Evolutionary conservation across 2,797 vertebrate genomes (phyloP).

Genomic region (Rhabdomys pumilio): DNA sequence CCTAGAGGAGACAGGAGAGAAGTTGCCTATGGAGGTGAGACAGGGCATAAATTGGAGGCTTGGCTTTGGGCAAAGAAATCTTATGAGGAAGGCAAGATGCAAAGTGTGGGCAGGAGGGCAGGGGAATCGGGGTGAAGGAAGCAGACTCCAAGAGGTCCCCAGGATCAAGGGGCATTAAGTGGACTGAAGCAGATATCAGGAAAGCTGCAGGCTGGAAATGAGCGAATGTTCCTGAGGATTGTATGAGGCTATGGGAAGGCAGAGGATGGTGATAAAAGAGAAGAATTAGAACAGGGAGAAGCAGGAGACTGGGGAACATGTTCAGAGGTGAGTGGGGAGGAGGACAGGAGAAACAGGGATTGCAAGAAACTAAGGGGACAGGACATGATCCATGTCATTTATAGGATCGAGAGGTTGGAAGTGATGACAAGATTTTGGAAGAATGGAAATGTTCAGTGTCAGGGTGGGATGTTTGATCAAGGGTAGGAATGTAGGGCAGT

Average conservation of each 20-base stretch:
- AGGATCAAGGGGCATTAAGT: background rate
- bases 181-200: too few species aligned
- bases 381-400: background rate
- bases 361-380: background rate
- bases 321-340: too few species aligned
- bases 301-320: background rate
- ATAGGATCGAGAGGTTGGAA: background rate
- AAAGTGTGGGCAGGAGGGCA: background rate
- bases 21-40: background rate
- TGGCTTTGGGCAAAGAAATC: background rate
- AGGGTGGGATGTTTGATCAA: too few species aligned
- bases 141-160: background rate
- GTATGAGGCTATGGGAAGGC: background rate
- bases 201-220: background rate
- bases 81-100: background rate
- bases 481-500: background rate
- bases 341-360: background rate
- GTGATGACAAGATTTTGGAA: background rate
- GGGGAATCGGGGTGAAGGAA: too few species aligned
- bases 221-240: background rate
- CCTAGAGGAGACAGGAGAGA: background rate
- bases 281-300: background rate
- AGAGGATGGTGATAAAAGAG: background rate
- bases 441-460: background rate
- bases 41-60: background rate